Evolutionary conservation across 1,140 invertebrate genomes (phyloP).

Genomic region (Elysia chlorotica): DNA sequence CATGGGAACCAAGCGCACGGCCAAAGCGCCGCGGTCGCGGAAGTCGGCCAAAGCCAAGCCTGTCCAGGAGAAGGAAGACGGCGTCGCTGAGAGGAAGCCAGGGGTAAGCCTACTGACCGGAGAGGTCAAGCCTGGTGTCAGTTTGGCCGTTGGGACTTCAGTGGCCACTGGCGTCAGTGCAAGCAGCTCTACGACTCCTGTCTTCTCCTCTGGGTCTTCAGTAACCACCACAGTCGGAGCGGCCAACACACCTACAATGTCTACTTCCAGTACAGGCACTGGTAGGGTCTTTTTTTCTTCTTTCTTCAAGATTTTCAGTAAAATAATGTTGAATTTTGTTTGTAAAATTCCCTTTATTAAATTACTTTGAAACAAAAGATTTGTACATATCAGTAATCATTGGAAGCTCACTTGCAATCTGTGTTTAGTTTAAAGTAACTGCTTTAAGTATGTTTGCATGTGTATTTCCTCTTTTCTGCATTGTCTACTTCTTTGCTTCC

Average conservation of each 20-base stretch:
- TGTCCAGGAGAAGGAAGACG: no score
- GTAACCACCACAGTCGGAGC: no score
- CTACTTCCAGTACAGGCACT: background rate
- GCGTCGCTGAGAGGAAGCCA: background rate
- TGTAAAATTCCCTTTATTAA: no score
- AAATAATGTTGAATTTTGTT: no score
- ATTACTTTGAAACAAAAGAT: no score
- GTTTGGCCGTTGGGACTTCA: background rate
- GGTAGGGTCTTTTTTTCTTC: background rate
- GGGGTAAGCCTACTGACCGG: background rate
- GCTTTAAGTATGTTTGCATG: no score
- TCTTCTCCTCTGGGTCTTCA: no score
- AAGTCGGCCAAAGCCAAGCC: constrained; percentile 7
- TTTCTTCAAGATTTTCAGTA: background rate
- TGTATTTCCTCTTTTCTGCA: no score
- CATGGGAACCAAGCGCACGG: constrained; percentile 15
- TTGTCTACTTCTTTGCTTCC: no score
- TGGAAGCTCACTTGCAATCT: no score
- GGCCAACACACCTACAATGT: background rate
- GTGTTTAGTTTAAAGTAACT: no score
- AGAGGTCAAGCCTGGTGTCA: constrained; percentile 6
- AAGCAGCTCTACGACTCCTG: background rate
- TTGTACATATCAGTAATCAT: no score
- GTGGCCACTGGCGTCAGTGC: background rate
- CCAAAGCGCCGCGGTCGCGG: constrained; percentile 2